Evolutionary conservation across 2,888 invertebrate species (phyloP).

Genomic region (Tryphoninae sp.): DNA sequence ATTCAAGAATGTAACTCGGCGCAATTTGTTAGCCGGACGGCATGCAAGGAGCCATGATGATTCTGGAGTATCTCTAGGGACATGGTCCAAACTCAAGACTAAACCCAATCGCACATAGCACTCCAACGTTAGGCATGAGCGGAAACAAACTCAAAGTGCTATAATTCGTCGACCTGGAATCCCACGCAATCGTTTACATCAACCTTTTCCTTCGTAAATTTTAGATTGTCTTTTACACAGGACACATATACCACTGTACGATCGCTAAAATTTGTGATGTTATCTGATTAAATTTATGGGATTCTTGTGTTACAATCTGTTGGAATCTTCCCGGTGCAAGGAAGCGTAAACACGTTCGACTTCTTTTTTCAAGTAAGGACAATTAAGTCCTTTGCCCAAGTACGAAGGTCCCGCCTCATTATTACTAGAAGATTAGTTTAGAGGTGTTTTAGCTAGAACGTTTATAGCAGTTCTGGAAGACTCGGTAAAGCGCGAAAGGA

Average conservation of each 20-base stretch:
- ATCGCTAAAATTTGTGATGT: not conserved
- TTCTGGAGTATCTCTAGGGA: not conserved
- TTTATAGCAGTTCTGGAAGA: too few species aligned
- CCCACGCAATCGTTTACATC: not conserved
- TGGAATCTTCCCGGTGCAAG: too few species aligned
- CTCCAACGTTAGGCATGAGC: not conserved
- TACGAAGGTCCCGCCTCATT: too few species aligned
- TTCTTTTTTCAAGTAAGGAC: too few species aligned
- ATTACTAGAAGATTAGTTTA: too few species aligned
- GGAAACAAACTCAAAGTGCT: conserved; percentile 8
- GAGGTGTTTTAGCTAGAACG: too few species aligned
- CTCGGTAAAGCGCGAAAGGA: too few species aligned
- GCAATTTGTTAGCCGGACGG: conserved; percentile 35
- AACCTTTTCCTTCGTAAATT: not conserved
- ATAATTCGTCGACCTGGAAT: not conserved
- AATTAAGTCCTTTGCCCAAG: too few species aligned
- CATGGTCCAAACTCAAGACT: conserved; percentile 21
- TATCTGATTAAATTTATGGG: too few species aligned
- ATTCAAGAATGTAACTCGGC: conserved; percentile 38
- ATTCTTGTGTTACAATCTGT: too few species aligned
- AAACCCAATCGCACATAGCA: conserved; percentile 8
- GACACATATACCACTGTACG: not conserved
- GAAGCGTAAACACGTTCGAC: too few species aligned
- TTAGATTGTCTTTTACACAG: not conserved
- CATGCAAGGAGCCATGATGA: conserved; percentile 3